Conservation (phyloP, 2,113 vertebrate species). For the Trinectes maculatus region DNA sequence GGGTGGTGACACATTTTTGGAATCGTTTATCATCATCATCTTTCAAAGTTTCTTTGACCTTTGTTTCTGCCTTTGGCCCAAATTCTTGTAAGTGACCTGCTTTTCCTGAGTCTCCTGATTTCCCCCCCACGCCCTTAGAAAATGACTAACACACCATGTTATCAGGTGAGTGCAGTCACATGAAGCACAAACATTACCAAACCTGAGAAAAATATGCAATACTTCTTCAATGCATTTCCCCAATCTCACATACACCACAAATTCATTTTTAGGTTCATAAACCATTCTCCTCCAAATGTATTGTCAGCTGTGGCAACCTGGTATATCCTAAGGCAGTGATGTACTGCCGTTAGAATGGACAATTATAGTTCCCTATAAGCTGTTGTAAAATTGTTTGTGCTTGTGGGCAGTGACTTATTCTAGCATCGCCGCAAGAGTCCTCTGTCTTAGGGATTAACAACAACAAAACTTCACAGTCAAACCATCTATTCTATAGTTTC, state of each 20-base stretch:
- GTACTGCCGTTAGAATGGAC: conserved; percentile 1
- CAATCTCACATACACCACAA: background rate
- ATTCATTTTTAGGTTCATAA: background rate
- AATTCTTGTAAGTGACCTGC: background rate
- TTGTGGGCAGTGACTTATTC: conserved; percentile 1
- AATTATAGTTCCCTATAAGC: background rate
- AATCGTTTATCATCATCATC: background rate
- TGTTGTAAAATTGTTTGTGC: conserved; percentile 18
- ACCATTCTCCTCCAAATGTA: background rate
- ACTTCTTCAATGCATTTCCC: background rate
- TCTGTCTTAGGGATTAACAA: conserved; percentile 15
- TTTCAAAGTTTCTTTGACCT: background rate
- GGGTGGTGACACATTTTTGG: background rate
- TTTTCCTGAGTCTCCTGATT: conserved; percentile 25
- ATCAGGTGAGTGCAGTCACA: background rate
- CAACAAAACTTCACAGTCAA: conserved; percentile 10
- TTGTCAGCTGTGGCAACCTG: conserved; percentile 15
- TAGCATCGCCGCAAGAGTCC: conserved; percentile 10
- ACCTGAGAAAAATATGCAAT: background rate
- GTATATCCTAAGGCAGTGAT: conserved; percentile 17
- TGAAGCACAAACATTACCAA: background rate
- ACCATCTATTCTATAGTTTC: background rate
- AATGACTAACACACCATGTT: background rate
- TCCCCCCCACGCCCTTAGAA: background rate
- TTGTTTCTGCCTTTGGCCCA: background rate